Evolutionary conservation across 2,797 vertebrate species (phyloP).

Genomic region (Pristis pectinata): DNA sequence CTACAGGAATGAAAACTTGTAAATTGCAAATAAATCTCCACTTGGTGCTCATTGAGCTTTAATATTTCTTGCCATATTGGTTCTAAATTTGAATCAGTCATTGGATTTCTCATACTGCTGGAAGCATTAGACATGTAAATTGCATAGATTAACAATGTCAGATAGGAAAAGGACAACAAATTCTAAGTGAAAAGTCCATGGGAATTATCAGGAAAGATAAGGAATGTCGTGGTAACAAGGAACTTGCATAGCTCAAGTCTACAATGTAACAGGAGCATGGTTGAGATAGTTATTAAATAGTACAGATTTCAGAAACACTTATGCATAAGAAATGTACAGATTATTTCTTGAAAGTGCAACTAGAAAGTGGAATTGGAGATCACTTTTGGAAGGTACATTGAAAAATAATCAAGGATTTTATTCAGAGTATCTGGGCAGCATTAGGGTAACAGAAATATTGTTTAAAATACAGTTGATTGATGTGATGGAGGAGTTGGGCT

Average conservation of each 20-base stretch:
- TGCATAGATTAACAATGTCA: too few species aligned
- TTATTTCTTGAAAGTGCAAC: background rate
- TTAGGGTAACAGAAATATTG: background rate
- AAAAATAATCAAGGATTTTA: background rate
- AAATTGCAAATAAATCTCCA: background rate
- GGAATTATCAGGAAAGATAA: too few species aligned
- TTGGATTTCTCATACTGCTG: background rate
- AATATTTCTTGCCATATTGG: background rate
- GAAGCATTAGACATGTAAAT: background rate
- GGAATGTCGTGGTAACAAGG: too few species aligned
- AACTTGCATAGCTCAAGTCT: too few species aligned
- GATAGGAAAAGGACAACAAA: too few species aligned
- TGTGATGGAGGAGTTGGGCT: background rate
- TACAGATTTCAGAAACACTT: too few species aligned
- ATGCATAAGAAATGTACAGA: background rate
- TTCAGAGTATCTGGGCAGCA: background rate
- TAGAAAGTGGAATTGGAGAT: background rate
- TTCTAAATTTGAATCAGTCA: background rate
- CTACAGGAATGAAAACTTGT: constrained; percentile 52
- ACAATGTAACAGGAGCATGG: too few species aligned
- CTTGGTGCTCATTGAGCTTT: background rate
- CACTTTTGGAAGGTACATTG: background rate
- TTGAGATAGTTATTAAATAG: background rate
- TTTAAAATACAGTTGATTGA: background rate
- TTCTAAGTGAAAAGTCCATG: too few species aligned